Conservation (phyloP, 2,888 invertebrate species). For the Mylabris sibirica region DNA sequence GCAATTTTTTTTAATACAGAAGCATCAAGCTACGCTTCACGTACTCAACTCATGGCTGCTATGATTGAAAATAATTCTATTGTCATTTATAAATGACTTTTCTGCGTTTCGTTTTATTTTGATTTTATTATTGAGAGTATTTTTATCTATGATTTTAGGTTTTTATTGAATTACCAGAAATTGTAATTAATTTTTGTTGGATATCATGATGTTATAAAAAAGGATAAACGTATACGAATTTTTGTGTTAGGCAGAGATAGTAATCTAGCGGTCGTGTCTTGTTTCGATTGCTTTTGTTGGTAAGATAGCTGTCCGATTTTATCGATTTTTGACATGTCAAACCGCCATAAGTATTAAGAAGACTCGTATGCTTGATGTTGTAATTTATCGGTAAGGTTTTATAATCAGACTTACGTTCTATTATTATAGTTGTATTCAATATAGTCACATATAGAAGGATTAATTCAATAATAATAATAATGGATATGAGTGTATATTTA, state of each 20-base stretch:
- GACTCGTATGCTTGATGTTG: constrained; percentile 3
- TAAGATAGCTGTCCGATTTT: constrained; percentile 11
- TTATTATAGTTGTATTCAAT: not conserved
- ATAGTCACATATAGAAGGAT: not conserved
- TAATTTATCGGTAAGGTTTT: not conserved
- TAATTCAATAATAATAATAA: constrained; percentile 35
- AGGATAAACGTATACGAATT: not conserved
- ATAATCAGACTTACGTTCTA: constrained; percentile 6
- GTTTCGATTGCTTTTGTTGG: constrained; percentile 16
- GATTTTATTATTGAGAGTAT: too few relatives aligned
- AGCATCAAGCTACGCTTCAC: too few relatives aligned
- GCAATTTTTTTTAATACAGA: too few relatives aligned
- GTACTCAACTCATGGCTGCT: too few relatives aligned
- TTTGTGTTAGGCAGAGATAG: not conserved
- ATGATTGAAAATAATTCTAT: too few relatives aligned
- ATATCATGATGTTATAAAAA: too few relatives aligned
- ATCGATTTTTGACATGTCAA: constrained; percentile 7
- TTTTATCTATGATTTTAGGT: too few relatives aligned
- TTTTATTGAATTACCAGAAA: too few relatives aligned
- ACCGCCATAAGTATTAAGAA: constrained; percentile 3
- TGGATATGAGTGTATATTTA: constrained; percentile 60
- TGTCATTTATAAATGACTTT: too few relatives aligned
- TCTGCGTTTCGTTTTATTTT: too few relatives aligned
- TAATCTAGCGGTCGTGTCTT: not conserved
- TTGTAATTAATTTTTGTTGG: too few relatives aligned